These are phyloP conservation scores for Chironomus tepperi DNA, from an alignment of 1,140 invertebrate species.

Conservation along the genomic window DNA sequence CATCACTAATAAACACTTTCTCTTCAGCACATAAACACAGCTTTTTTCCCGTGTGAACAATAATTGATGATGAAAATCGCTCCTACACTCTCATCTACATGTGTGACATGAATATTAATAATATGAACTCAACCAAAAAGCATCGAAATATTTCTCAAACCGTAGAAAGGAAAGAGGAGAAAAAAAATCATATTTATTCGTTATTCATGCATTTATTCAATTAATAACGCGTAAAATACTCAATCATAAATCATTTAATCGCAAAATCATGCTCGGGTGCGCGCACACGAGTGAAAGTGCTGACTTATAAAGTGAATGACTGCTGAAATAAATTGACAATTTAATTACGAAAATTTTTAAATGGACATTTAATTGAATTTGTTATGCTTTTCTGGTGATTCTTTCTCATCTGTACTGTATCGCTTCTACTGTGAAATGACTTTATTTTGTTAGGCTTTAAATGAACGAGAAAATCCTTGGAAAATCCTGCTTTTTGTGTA, in stretches of 20 bases:
- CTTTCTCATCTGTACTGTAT: background rate
- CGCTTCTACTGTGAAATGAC: background rate
- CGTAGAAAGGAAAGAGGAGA: background rate
- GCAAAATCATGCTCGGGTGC: background rate
- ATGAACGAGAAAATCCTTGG: background rate
- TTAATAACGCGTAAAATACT: background rate
- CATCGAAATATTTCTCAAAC: too few species aligned
- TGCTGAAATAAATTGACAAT: too few species aligned
- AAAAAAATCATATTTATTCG: background rate
- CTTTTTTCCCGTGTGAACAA: too few species aligned
- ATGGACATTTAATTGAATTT: background rate
- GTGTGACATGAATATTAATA: slow-evolving; percentile 2
- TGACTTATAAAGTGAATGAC: too few species aligned
- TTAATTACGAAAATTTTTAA: background rate
- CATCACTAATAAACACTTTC: background rate
- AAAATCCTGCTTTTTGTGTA: background rate
- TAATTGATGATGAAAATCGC: background rate
- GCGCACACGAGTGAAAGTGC: background rate
- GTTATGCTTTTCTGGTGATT: background rate
- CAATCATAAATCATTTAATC: slow-evolving; percentile 3
- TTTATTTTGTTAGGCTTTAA: background rate
- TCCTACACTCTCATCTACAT: background rate
- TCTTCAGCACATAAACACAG: background rate
- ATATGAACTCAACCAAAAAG: background rate
- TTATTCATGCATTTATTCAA: background rate